Percentiles rank a stretch among this genome's conserved stretches.
Conservation (phyloP, 2,797 vertebrate species). For the Meriones psammophilus region DNA sequence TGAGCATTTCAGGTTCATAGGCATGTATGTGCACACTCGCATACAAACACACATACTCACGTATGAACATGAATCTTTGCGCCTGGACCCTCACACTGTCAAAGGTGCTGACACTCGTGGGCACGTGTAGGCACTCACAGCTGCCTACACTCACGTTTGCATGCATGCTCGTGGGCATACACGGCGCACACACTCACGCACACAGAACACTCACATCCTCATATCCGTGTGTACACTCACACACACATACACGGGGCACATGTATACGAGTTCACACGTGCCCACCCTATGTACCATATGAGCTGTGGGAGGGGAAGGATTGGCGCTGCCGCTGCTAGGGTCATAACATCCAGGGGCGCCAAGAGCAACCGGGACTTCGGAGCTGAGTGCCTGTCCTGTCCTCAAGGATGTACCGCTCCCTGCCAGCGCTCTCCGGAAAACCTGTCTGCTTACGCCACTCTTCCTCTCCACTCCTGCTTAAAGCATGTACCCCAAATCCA, state of each 20-base stretch:
- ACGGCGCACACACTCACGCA: background rate
- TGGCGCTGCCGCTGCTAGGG: background rate
- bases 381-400: background rate
- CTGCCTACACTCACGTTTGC: too few relatives aligned
- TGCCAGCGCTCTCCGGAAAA: background rate
- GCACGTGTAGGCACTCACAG: background rate
- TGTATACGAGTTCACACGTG: rapidly evolving
- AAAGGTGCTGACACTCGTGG: background rate
- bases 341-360: background rate
- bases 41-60: too few relatives aligned
- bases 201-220: too few relatives aligned
- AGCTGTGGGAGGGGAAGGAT: background rate
- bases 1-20: background rate
- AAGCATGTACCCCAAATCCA: background rate
- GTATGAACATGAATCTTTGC: background rate
- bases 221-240: too few relatives aligned
- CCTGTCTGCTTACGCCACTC: background rate
- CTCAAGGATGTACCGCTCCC: background rate
- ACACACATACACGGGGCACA: background rate
- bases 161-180: background rate
- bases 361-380: background rate
- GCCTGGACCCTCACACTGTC: background rate
- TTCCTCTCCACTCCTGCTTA: background rate
- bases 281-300: background rate
- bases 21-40: background rate